phyloP scores from a whole-genome alignment of 2,797 vertebrate species.

The Lerista edwardsae region DNA sequence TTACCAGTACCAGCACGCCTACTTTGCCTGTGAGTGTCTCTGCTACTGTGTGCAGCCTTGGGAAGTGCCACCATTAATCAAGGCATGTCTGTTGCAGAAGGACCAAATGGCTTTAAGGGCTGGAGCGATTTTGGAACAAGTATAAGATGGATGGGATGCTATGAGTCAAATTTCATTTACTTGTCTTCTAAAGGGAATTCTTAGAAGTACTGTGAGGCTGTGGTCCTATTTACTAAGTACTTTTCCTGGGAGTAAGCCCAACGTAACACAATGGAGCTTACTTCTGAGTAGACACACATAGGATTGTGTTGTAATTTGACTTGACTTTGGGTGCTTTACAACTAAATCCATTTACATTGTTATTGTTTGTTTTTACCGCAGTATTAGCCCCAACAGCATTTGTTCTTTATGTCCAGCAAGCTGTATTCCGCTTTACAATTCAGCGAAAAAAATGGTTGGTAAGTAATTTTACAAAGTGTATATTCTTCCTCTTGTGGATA shows the following conservation, averaged over 20 bases:
- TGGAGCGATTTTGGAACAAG: no score
- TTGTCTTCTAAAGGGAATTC: no score
- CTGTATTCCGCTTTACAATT: not conserved
- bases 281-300: no score
- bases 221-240: no score
- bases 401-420: not conserved
- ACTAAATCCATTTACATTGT: not conserved
- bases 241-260: no score
- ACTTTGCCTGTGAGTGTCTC: conserved; percentile 76
- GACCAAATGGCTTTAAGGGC: not conserved
- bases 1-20: conserved; percentile 79
- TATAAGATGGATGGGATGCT: not conserved
- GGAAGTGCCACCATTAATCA: no score
- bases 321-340: not conserved
- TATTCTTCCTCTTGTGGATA: not conserved
- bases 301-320: no score
- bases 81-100: not conserved
- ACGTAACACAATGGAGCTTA: no score
- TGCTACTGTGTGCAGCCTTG: not conserved
- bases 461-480: not conserved
- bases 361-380: not conserved
- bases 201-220: not conserved
- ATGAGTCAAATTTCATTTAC: not conserved
- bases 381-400: not conserved
- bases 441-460: conserved; percentile 31